These are phyloP conservation scores for Macropodus opercularis DNA, from an alignment of 2,797 vertebrate genomes.

Conservation along the genomic window DNA sequence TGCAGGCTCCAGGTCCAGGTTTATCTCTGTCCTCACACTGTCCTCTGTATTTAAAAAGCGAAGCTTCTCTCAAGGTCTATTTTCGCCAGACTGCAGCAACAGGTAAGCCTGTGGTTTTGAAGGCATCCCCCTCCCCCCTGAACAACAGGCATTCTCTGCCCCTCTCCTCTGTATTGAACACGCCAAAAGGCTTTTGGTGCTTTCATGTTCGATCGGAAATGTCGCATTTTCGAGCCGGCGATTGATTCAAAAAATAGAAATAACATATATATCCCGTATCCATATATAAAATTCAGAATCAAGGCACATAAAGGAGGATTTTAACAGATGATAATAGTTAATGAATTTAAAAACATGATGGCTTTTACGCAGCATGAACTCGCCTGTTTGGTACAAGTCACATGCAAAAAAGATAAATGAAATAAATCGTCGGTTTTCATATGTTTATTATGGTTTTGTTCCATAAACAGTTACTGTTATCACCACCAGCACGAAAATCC, in stretches of 20 bases:
- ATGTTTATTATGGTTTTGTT: not conserved
- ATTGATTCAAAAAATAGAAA: not conserved
- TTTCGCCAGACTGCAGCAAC: not conserved
- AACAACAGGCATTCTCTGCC: constrained; percentile 21
- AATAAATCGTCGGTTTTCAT: not conserved
- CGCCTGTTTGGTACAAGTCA: no score
- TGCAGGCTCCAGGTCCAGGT: not conserved
- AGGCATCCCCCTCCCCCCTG: not conserved
- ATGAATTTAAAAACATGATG: no score
- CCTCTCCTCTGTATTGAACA: constrained; percentile 45
- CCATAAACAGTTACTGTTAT: not conserved
- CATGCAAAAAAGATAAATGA: not conserved
- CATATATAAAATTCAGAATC: no score
- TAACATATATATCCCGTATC: no score
- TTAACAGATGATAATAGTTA: fast-evolving
- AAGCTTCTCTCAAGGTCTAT: no score
- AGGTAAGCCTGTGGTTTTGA: constrained; percentile 19
- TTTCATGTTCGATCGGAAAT: constrained; percentile 54
- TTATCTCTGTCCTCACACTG: not conserved
- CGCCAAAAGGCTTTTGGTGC: constrained; percentile 53
- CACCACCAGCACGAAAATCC: not conserved
- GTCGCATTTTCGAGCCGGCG: not conserved
- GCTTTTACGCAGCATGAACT: not conserved
- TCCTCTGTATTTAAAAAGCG: not conserved
- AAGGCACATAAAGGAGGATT: fast-evolving